Base-by-base conservation (phyloP, 2,888 invertebrate species). In the Drosophila paramelanica region DNA sequence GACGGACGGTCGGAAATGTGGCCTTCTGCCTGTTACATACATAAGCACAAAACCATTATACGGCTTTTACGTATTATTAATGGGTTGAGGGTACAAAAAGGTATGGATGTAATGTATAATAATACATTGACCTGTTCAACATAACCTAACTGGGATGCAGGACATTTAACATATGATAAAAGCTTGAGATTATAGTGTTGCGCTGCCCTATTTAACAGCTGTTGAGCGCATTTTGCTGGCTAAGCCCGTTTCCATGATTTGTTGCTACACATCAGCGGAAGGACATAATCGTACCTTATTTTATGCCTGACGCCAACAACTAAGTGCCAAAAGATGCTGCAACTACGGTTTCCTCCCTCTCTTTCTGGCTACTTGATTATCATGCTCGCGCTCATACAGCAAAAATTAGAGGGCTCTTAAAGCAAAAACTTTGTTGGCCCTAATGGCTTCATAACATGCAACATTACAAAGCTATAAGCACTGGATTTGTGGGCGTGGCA, bases 361-460 rank as follows among this genome's bases (percentile, higher is more conserved):
- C 23, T 41, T 0, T 7, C 33, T 38, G 42, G 3, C 13, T 43
- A 33, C 20, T 53, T 43, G 36, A 23, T 77, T 64, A 49, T 50
- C 49, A 58, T 62, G 59, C 56, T 81, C 42, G 47, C 43, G 62
- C 52, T 57, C 69, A 50, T 67, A 58, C 47, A 43, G 66, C 70
- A 46, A 39, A 76, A 85, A 80, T 76, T 71, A 73, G 77, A 71
- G 76, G 66, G 75, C 72, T 85, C 72, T 80, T 82, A 80, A 82
- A 75, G 71, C 66, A 73, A 77, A 74, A 79, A 77, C 79, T 79
- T 77, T 81, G 77, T 85, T 81, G 80, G 83, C 72, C 72, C 66
- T 85, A 85, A 85, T 88, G 79, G 88, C 83, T 85, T 85, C 86
- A 85, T 85, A 85, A 83, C 85, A 85, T 72, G 85, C 85, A 88